Evolutionary conservation across 2,888 invertebrate species (phyloP), one percentile per base, ranked within the genome.

Genomic region (Hoplodrina blanda): DNA sequence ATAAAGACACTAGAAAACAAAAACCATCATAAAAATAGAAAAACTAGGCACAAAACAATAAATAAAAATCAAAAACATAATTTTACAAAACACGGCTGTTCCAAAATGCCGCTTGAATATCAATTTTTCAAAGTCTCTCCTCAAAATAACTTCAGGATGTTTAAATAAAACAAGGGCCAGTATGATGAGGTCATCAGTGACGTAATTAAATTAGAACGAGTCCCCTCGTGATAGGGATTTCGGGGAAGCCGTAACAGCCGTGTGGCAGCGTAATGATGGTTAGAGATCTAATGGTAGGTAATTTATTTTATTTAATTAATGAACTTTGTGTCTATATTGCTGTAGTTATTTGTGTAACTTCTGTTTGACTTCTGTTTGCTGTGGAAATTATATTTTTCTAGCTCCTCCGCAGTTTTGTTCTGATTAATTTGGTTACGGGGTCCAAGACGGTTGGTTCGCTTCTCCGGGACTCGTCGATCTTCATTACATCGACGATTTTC

Each of bases 181-280:
- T 54, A 89, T 90, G 90, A 92, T 91, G 90, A 91, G 89, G 90
- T 91, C 92, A 92, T 91, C 90, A 90, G 83, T 86, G 85, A 85
- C 82, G 89, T 92, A 89, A 91, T 93, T 92, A 91, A 93, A 92
- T 93, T 91, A 92, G 88, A 87, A 82, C 85, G 87, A 86, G 85
- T 88, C 87, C 78, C 76, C 76, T 81, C 83, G 74, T 82, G 85
- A 84, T 83, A 72, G 87, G 87, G 85, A 86, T 89, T 90, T 87
- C 41, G 81, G 75, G 67, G 69, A 62, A 70, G 64, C 64, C 59
- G 46, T 69, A 59, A 79, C 49, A 49, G 69, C 54, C 57, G 60
- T 66, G 68, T 37, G 68, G 60, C 7, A n/a, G 25, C 50, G 44
- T 77, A 83, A 81, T 77, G 73, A 80, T 73, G 59, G 73, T 25